These are phyloP conservation scores for Plutomurus gul DNA, from an alignment of 1,140 invertebrate genomes.

Conservation along the genomic window DNA sequence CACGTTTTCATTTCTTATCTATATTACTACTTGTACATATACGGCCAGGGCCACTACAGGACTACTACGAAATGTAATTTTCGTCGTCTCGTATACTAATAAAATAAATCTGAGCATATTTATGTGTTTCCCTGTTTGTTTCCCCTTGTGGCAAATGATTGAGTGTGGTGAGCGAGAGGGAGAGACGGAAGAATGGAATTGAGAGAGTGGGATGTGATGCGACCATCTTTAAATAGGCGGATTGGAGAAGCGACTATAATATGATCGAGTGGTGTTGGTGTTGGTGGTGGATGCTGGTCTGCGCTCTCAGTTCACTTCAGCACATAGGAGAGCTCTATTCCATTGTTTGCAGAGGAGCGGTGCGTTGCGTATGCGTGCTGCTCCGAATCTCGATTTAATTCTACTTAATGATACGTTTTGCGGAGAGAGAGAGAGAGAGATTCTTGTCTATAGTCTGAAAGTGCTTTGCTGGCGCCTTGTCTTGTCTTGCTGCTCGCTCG, in stretches of 20 bases:
- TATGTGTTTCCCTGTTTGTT: no score
- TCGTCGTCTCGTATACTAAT: no score
- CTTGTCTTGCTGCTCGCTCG: neutral
- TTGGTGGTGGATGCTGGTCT: neutral
- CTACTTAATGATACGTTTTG: conserved; percentile 38
- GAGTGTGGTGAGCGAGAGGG: neutral
- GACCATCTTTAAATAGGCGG: conserved; percentile 16
- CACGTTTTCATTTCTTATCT: no score
- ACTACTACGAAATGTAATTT: no score
- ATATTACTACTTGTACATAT: no score
- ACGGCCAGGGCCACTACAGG: no score
- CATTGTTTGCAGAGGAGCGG: neutral
- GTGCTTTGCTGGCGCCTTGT: neutral
- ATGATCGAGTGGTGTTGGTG: neutral
- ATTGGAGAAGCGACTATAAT: neutral
- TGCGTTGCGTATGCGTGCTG: conserved; percentile 23
- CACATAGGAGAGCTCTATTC: no score
- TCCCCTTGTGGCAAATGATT: no score
- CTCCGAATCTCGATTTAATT: conserved; percentile 41
- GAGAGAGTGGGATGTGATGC: neutral
- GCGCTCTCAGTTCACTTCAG: no score
- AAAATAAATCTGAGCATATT: no score
- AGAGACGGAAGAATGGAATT: neutral
- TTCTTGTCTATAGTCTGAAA: conserved; percentile 1
- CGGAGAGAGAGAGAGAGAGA: conserved; percentile 26